Percentiles rank a stretch among this genome's conserved stretches.
Evolutionary conservation across 2,888 invertebrate species (phyloP).

Genomic region (Endotricha flammealis): DNA sequence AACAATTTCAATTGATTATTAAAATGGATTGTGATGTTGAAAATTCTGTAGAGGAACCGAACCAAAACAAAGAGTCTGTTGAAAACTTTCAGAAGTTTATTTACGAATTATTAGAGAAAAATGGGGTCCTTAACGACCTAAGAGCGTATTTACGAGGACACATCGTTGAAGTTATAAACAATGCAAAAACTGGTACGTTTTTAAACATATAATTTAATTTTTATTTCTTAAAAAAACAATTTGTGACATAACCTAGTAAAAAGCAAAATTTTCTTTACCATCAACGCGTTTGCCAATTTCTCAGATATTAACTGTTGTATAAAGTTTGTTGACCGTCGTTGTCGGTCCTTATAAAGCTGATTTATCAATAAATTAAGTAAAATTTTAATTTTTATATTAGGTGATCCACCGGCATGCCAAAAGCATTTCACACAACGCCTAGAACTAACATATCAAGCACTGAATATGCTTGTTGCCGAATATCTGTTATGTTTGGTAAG

Average conservation of each 20-base stretch:
- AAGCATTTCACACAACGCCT: conserved; percentile 59
- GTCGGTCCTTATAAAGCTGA: too few relatives aligned
- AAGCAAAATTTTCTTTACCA: too few relatives aligned
- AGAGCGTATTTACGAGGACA: conserved; percentile 78
- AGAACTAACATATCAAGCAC: conserved; percentile 76
- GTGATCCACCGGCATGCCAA: conserved; percentile 48
- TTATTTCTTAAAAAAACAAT: too few relatives aligned
- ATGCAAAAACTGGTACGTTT: conserved; percentile 55
- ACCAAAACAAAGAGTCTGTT: conserved; percentile 37
- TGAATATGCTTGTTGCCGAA: conserved; percentile 80
- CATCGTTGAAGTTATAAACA: conserved; percentile 76
- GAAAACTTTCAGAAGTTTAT: conserved; percentile 79
- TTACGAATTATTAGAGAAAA: conserved; percentile 78
- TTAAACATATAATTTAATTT: too few relatives aligned
- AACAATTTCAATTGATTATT: conserved; percentile 18
- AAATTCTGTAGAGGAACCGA: conserved; percentile 19
- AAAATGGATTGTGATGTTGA: conserved; percentile 37
- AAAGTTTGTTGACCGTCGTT: too few relatives aligned
- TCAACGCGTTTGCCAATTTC: too few relatives aligned
- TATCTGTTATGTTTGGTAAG: conserved; percentile 73
- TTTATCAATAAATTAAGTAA: too few relatives aligned
- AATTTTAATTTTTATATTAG: conserved; percentile 33
- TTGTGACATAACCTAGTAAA: too few relatives aligned
- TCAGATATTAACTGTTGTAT: too few relatives aligned
- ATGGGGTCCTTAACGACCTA: conserved; percentile 78